phyloP scores from a whole-genome alignment of 2,797 vertebrate genomes.

The Urosaurus nigricauda region DNA sequence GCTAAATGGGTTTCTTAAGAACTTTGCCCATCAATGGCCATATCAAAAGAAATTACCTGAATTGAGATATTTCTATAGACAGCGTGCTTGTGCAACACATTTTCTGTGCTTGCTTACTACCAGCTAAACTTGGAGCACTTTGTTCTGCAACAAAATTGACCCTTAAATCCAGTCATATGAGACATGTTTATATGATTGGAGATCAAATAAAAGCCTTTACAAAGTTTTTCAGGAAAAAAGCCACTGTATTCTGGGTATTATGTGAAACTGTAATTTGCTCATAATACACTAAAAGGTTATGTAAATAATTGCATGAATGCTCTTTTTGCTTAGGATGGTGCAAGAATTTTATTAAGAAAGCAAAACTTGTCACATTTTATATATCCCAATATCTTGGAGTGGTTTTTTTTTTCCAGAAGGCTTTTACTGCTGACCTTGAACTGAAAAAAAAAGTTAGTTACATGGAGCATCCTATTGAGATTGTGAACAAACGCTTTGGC shows the following conservation, averaged over 20 bases:
- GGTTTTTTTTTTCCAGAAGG: neutral
- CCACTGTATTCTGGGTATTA: neutral
- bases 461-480: slow-evolving; percentile 43
- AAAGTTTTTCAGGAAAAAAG: neutral
- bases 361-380: neutral
- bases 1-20: neutral
- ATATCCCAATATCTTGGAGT: neutral
- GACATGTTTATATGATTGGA: neutral
- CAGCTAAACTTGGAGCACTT: neutral
- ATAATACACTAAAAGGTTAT: neutral
- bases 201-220: slow-evolving; percentile 7
- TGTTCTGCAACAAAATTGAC: neutral
- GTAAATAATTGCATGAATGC: neutral
- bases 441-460: slow-evolving; percentile 32
- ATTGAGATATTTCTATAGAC: neutral
- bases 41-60: neutral
- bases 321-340: neutral
- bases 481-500: slow-evolving; percentile 14
- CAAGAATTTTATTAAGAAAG: neutral
- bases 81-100: neutral
- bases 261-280: neutral
- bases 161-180: neutral
- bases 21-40: neutral
- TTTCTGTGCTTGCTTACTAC: neutral
- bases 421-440: slow-evolving; percentile 35